phyloP scores from a whole-genome alignment of 2,888 invertebrate species.

The Drosophila greeni region DNA sequence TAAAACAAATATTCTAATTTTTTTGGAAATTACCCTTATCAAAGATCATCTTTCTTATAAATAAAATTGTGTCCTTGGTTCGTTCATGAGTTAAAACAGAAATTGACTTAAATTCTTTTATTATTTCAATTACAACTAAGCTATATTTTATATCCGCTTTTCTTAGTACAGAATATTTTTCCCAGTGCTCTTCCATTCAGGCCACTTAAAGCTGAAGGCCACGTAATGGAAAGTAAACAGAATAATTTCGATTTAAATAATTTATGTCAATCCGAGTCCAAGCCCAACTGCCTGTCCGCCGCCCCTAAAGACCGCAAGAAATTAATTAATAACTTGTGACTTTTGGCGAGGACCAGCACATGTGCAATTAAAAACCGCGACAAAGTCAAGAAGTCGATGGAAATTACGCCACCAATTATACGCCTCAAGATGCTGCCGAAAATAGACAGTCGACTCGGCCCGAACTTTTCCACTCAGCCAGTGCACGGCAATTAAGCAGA shows the following conservation, averaged over 20 bases:
- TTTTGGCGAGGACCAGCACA: constrained; percentile 14
- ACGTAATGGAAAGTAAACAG: constrained; percentile 14
- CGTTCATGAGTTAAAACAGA: too few species aligned
- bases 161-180: not conserved
- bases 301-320: constrained; percentile 43
- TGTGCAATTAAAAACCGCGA: constrained; percentile 61
- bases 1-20: not conserved
- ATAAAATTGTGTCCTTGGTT: too few species aligned
- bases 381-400: constrained; percentile 44
- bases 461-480: constrained; percentile 29
- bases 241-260: constrained; percentile 47
- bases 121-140: not conserved
- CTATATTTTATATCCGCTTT: not conserved
- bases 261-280: constrained; percentile 38
- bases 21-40: too few species aligned
- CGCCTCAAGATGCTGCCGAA: constrained; percentile 41
- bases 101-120: too few species aligned
- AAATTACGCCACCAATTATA: constrained; percentile 51
- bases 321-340: constrained; percentile 54
- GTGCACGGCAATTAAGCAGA: constrained; percentile 54
- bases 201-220: constrained; percentile 46
- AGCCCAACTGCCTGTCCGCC: constrained; percentile 9
- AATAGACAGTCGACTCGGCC: constrained; percentile 48
- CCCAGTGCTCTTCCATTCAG: not conserved
- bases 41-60: not conserved